Percentiles rank a stretch among this genome's conserved stretches.
These are phyloP conservation scores for Siniperca chuatsi DNA, from an alignment of 2,113 vertebrate genomes.

Conservation along the genomic window DNA sequence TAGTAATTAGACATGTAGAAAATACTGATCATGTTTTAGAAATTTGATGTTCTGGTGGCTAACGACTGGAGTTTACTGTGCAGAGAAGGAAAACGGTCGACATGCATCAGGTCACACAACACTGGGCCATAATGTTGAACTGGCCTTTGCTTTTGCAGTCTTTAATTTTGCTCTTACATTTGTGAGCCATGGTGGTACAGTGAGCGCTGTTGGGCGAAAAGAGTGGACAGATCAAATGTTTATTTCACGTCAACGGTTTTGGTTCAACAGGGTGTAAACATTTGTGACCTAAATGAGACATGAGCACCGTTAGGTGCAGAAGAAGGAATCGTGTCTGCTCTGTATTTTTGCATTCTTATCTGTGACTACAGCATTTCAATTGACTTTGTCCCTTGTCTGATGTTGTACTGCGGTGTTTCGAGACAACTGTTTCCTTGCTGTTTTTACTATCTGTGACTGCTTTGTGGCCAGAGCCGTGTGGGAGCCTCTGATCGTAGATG, in stretches of 20 bases:
- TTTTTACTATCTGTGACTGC: conserved; percentile 52
- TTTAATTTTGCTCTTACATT: conserved; percentile 39
- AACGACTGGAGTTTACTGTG: conserved; percentile 43
- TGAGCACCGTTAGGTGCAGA: conserved; percentile 19
- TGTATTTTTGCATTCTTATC: conserved; percentile 37
- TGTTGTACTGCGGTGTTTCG: conserved; percentile 46
- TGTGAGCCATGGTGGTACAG: conserved; percentile 34
- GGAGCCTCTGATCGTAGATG: conserved; percentile 49
- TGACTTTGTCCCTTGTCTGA: conserved; percentile 43
- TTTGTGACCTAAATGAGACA: conserved; percentile 21
- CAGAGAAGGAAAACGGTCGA: conserved; percentile 35
- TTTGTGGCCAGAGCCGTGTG: conserved; percentile 40
- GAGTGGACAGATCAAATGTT: conserved; percentile 32
- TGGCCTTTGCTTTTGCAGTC: conserved; percentile 52
- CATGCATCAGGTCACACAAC: conserved; percentile 39
- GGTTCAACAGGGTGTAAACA: conserved; percentile 28
- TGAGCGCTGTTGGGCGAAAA: neutral
- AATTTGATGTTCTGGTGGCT: conserved; percentile 58
- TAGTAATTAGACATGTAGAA: conserved; percentile 74
- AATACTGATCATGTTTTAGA: conserved; percentile 71
- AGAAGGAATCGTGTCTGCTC: conserved; percentile 47
- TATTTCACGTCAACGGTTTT: neutral
- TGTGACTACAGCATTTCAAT: conserved; percentile 41
- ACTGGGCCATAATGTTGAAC: conserved; percentile 20
- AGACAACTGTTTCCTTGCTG: conserved; percentile 33